These are phyloP conservation scores for Drosophila funebris DNA, from an alignment of 1,140 invertebrate genomes.

Conservation along the genomic window DNA sequence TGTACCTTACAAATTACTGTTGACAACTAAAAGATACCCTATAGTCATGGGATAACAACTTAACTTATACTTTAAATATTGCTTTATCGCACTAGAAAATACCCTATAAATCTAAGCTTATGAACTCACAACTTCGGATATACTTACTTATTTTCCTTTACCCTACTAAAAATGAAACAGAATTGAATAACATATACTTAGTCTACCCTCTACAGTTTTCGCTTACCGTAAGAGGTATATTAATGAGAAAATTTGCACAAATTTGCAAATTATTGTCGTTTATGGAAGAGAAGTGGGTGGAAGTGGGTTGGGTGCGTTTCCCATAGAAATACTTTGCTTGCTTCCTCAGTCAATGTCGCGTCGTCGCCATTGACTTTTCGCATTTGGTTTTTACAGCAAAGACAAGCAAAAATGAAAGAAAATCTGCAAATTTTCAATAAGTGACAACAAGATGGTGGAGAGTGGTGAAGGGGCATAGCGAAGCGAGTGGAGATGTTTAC, in stretches of 20 bases:
- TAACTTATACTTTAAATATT: no score
- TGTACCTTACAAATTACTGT: no score
- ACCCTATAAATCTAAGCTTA: no score
- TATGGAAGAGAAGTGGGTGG: conserved; percentile 3
- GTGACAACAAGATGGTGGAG: conserved; percentile 62
- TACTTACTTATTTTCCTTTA: no score
- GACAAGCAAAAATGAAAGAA: conserved; percentile 40
- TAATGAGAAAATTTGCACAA: conserved; percentile 25
- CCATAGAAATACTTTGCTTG: conserved; percentile 31
- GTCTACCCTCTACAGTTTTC: neutral
- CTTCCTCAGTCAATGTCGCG: neutral
- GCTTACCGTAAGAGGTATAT: conserved; percentile 13
- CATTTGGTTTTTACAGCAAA: neutral
- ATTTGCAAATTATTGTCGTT: conserved; percentile 61
- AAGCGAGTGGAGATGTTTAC: conserved; percentile 55
- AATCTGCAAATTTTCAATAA: conserved; percentile 66
- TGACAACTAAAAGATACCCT: no score
- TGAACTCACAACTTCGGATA: no score
- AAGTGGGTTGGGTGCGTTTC: conserved; percentile 7
- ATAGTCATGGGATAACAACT: no score
- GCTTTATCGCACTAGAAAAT: no score
- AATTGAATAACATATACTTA: no score
- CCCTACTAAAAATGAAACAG: no score
- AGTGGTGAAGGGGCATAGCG: conserved; percentile 24
- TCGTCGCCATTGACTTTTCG: conserved; percentile 15